Base-by-base conservation (phyloP, 2,888 invertebrate genomes). In the Drosophila mimetica region DNA sequence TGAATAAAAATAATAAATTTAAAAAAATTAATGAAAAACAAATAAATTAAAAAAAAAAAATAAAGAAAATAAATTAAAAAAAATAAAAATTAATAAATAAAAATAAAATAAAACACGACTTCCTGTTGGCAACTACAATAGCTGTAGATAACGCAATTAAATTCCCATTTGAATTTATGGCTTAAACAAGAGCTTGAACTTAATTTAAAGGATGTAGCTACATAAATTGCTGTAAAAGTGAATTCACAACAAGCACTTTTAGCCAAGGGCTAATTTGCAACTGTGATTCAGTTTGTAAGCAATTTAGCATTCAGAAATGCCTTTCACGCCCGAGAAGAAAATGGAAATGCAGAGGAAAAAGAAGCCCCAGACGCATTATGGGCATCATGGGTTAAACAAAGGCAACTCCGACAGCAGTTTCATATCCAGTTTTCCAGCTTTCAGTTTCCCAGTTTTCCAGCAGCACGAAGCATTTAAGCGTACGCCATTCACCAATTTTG, bases 401-500 rank as follows among this genome's bases (percentile, higher is more conserved):
- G 65, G 50, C 58, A 41, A 30, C 63, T 50, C 63, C n/a, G 37
- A 5, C 37, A 8, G 39, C 37, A 13, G 52, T 30, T 36, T 44
- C 66, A 18, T 11, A 34, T n/a, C 34, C 34, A 34, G n/a, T 6
- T 34, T n/a, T n/a, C 30, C 4, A 14, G 14, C 3, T 16, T 6
- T 16, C 34, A 13, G 9, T 30, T 30, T 20, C 28, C 30, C 25
- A 7, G 25, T 16, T n/a, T n/a, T n/a, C n/a, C 30, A 4, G 39
- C 46, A 61, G 30, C 65, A 51, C 65, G 42, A n/a, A 30, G 54
- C 44, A 54, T 50, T 54, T 65, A 60, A 61, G 18, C 69, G 50
- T 67, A 46, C 47, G 57, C 69, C 66, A 64, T 75, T 75, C 61
- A 80, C 60, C 74, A 76, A 77, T 77, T 74, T 71, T 66, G 77